A percentile compares a stretch with the other conserved stretches of the same genome.
Evolutionary conservation across 2,113 vertebrate species (phyloP).

Genomic region (Hyla sarda): DNA sequence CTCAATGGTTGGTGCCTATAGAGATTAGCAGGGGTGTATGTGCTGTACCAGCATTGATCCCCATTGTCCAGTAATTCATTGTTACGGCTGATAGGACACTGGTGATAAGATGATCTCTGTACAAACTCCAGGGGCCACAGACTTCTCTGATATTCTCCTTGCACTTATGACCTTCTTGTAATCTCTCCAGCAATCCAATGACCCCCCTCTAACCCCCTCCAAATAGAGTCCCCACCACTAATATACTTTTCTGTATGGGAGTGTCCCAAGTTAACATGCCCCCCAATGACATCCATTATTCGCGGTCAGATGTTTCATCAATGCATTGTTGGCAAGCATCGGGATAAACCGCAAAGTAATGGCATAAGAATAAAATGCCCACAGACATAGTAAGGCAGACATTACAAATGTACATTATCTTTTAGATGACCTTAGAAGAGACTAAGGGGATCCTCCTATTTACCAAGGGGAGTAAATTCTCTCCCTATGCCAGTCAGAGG

Average conservation of each 20-base stretch:
- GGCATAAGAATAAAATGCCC: not conserved
- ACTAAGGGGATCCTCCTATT: not conserved
- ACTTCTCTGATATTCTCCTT: not conserved
- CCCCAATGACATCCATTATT: not conserved
- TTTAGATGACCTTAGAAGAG: not conserved
- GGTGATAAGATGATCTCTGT: conserved; percentile 35
- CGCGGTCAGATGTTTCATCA: not conserved
- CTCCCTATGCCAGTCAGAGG: not conserved
- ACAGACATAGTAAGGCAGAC: not conserved
- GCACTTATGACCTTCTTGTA: conserved; percentile 5
- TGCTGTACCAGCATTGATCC: not conserved
- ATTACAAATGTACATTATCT: not conserved
- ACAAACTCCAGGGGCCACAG: not conserved
- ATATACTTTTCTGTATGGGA: not conserved
- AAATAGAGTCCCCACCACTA: not conserved
- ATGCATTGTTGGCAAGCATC: not conserved
- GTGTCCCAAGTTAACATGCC: not conserved
- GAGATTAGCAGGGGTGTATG: not conserved
- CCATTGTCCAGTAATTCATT: not conserved
- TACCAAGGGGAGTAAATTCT: not conserved
- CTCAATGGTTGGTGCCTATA: not conserved
- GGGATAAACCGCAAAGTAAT: not conserved
- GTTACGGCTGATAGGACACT: not conserved
- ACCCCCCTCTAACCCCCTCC: too few relatives aligned
- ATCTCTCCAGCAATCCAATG: not conserved